Evolutionary conservation across 2,888 invertebrate genomes (phyloP), one percentile per base, ranked within the genome.

Genomic region (Nemotelus nigrinus): DNA sequence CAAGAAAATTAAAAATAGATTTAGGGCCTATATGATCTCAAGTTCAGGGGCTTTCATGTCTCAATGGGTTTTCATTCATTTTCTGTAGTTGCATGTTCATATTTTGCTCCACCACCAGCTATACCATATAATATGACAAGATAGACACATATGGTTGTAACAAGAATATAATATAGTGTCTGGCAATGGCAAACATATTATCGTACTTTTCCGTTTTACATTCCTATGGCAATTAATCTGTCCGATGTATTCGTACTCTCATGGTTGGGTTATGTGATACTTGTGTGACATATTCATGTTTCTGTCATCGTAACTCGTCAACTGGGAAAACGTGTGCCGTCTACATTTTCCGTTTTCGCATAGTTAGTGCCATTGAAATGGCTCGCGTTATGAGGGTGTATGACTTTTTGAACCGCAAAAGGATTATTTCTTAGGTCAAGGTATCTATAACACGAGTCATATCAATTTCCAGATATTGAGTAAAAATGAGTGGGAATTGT

Each of bases 281-380:
- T 63, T 63, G 63, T 63, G 63, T 63, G 63, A 63, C 63, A 63
- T 63, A 63, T 63, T 63, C 63, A 63, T 63, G 41, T 10, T 10
- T 39, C 63, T 25, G 43, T 41, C 41, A 43, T 25, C 39, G 25
- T 25, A 25, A 25, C 25, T 25, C 25, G 25, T 57, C n/a, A 5
- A 25, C 57, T 25, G 10, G 10, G 57, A 57, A 57, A 57, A 57
- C 10, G 57, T 57, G 57, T 57, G 10, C 25, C 57, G n/a, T 57
- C 57, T 8, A 57, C n/a, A 25, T 57, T 6, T 50, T 7, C 53
- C 6, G 10, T 6, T 50, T 25, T 25, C 25, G 25, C 25, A 25
- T 25, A 25, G 25, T 25, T 25, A 25, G 25, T 25, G 25, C 25
- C 25, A 25, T 25, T 25, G 25, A 25, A 25, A 25, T 25, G 25